Base-by-base conservation (phyloP, 2,113 vertebrate genomes). In the Ascaphus truei region DNA sequence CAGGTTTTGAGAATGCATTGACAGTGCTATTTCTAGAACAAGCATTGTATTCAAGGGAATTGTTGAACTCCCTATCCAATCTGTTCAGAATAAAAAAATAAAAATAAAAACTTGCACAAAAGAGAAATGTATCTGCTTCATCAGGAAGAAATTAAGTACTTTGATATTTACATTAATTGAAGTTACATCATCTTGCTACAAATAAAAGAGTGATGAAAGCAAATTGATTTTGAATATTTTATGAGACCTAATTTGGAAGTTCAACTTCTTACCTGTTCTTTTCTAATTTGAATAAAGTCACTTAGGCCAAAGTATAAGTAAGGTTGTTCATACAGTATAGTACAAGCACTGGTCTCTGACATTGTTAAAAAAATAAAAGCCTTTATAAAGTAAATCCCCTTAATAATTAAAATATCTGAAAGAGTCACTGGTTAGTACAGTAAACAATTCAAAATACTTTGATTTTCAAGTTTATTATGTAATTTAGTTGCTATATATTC, bases 221-320 rank as follows among this genome's bases (percentile, higher is more conserved):
- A 66, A 66, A 66, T 66, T 22, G 52, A 64, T 64, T 64, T 27
- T 66, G 50, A 66, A 66, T 66, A 55, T 66, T 66, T 66, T 12
- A 66, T 66, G 36, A 66, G 63, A 66, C 26, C 18, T 66, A 55
- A 55, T 66, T 55, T 58, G 23, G 18, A 43, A 55, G 34, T 22
- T 39, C 33, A 53, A 50, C 43, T 27, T 51, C 37, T 53, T 55
- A 63, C 43, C 31, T 63, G 45, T 66, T 66, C 29, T 50, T 7
- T 66, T 55, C 48, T 43, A 66, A 66, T 41, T 41, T 66, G 16
- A 34, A 30, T 9, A 10, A 7, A 41, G 34, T 41, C 51, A 43
- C 51, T 12, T 30, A 66, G 50, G 51, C 41, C 25, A 27, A 39
- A 29, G 34, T 18, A 43, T 23, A 25, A 48, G 29, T 3, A 51